phyloP scores from a whole-genome alignment of 2,797 vertebrate species.

The Lophius americanus region DNA sequence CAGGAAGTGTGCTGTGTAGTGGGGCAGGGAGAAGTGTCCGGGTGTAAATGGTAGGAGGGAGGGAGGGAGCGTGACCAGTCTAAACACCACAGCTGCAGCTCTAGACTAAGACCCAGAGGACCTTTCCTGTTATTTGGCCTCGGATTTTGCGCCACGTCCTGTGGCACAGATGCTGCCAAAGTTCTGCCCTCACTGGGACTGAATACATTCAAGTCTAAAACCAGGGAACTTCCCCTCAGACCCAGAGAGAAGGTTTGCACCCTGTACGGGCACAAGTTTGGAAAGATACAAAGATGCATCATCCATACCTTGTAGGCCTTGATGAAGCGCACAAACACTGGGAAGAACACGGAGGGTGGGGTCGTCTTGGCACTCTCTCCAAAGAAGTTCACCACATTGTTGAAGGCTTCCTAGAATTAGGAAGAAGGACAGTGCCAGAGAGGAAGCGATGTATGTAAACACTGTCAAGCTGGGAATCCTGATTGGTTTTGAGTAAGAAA shows the following conservation, averaged over 20 bases:
- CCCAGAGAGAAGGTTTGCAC: constrained; percentile 21
- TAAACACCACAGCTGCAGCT: constrained; percentile 80
- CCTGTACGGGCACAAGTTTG: neutral
- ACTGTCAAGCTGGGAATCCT: constrained; percentile 25
- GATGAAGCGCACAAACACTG: constrained; percentile 96
- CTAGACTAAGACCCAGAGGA: constrained; percentile 78
- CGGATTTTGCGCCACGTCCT: constrained; percentile 72
- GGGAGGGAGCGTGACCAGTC: constrained; percentile 54
- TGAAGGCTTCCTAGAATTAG: constrained; percentile 91
- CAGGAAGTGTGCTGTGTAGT: constrained; percentile 79
- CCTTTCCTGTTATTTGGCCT: constrained; percentile 84
- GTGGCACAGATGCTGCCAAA: constrained; percentile 63
- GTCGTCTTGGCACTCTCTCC: constrained; percentile 96
- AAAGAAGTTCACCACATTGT: constrained; percentile 94
- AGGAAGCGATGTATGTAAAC: constrained; percentile 54
- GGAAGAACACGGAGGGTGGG: constrained; percentile 96
- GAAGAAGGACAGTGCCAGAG: constrained; percentile 43
- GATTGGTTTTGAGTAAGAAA: constrained; percentile 19
- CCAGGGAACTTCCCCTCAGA: constrained; percentile 31
- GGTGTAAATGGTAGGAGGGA: constrained; percentile 59
- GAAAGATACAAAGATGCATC: neutral
- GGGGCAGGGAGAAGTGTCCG: constrained; percentile 74
- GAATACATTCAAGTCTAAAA: constrained; percentile 36
- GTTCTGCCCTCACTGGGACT: constrained; percentile 35
- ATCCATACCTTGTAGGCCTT: constrained; percentile 93